Conservation (phyloP, 2,113 vertebrate genomes). For the Tetrax tetrax region DNA sequence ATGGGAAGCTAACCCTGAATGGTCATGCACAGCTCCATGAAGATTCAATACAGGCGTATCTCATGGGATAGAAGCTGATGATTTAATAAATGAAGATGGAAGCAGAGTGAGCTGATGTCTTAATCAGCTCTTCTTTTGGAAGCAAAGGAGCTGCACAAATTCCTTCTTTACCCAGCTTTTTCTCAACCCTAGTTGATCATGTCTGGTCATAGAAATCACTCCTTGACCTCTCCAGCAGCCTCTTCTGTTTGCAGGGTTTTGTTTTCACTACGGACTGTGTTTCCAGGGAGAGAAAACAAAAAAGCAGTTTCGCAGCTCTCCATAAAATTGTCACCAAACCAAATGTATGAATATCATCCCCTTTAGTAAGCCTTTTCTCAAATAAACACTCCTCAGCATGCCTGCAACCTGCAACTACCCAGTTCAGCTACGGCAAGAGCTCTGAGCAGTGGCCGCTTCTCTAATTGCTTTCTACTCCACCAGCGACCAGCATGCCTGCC, state of each 20-base stretch:
- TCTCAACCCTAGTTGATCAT: neutral
- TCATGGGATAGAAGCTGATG: neutral
- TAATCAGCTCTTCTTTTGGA: neutral
- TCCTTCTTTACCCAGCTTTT: neutral
- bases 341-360: neutral
- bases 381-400: constrained; percentile 29
- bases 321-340: neutral
- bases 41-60: neutral
- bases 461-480: constrained; percentile 46
- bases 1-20: neutral
- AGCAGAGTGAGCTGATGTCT: neutral
- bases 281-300: neutral
- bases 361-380: neutral
- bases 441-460: constrained; percentile 18
- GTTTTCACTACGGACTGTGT: neutral
- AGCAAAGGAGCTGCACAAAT: neutral
- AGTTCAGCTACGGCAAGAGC: neutral
- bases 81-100: constrained; percentile 37
- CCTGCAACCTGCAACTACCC: neutral
- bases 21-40: neutral
- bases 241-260: neutral
- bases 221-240: neutral
- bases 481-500: neutral
- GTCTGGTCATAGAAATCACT: neutral
- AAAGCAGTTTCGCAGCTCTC: neutral